Evolutionary conservation across 2,797 vertebrate genomes (phyloP), one percentile per base, ranked within the genome.

Genomic region (Esox lucius): DNA sequence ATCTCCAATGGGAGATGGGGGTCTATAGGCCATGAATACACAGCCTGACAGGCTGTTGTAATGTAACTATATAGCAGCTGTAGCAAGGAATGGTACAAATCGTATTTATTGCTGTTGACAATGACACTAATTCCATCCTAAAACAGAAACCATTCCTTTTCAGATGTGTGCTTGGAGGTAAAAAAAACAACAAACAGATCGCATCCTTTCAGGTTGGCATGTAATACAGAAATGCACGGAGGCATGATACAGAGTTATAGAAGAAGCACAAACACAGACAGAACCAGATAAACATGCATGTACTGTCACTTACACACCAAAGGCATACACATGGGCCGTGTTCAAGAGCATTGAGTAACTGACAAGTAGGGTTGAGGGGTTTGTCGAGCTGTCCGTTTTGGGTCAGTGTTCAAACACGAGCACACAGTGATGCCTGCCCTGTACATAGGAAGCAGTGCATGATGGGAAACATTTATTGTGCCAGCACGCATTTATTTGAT

Each of bases 401-500:
- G n/a, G 53, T 56, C 53, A 11, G 72, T 75, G 76, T 83, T 79
- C 75, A 48, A 75, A 77, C 74, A 78, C 69, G 81, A 76, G 72
- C 73, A 53, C 62, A 70, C 74, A 79, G 22, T 64, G 51, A 83
- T 68, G 83, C 77, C 71, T 71, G 81, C 79, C 77, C 82, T 86
- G 88, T 90, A 91, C 86, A 92, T 93, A 90, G 87, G 82, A 88
- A 85, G 84, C 66, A 89, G 92, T 94, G 94, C 94, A 95, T 94
- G 93, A 93, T 84, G 75, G 91, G 87, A 91, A 85, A 17, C 79
- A 76, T 77, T 79, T 92, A 80, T 91, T 87, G 93, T 94, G 92
- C 93, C 91, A 94, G 94, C 92, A 94, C 94, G 92, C 85, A 88
- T 90, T 91, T 87, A 87, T 87, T 93, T 91, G 88, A 87, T 92